Evolutionary conservation across 2,888 invertebrate genomes (phyloP), one percentile per base, ranked within the genome.

Genomic region (Anoncus sp.): DNA sequence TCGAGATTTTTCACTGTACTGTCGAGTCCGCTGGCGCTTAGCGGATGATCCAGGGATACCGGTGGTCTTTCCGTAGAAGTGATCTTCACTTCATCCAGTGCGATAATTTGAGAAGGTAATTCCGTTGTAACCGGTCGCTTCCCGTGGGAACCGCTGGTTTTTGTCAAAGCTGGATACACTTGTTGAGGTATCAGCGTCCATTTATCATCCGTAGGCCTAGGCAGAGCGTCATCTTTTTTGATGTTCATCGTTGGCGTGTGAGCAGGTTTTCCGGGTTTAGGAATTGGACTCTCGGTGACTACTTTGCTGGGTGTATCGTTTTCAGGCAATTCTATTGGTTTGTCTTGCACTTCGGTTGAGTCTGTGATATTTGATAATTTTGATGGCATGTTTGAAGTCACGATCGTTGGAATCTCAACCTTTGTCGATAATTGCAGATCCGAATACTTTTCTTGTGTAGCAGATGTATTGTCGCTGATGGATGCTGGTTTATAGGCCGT

Each of bases 1-100:
- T 95, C 95, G 31, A 97, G 92, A 84, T 93, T 92, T 65, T 94
- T 93, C 0, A 95, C 95, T 24, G 96, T 97, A 1, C 95, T 95
- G 89, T 97, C 97, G 24, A 97, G 91, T 0, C 97, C 97, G 82
- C 95, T 87, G 9, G 88, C 89, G 55, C 90, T 92, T 24, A 90
- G 90, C 0, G 91, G 94, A 65, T 93, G 94, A 81, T 93, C 93
- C 5, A 93, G 87, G 0, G 93, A 92, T 27, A 94, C 93, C 2
- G 94, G 92, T 6, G 82, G 78, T 9, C 87, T 82, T 60, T 67
- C 67, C 27, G 69, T 69, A 5, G 78, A 47, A 9, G 55, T 93
- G 92, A 0, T 93, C 1, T 70, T 74, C 38, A 94, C 51, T 1
- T 74, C 62, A 84, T 84, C 0, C 86, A 71, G 72, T 14, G 53